phyloP scores from a whole-genome alignment of 2,888 invertebrate species.

The Toxonevra muliebris region DNA sequence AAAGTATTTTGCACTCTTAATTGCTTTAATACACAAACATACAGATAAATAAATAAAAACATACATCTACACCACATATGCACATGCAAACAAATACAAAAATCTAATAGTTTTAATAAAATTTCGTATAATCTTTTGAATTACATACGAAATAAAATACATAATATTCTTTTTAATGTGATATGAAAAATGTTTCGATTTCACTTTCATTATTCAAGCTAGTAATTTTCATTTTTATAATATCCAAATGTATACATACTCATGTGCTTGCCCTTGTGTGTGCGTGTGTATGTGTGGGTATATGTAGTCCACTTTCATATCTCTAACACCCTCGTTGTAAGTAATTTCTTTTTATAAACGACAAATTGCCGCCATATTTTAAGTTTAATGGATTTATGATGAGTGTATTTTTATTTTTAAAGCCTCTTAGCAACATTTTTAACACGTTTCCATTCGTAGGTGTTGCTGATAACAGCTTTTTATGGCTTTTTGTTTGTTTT shows the following conservation, averaged over 20 bases:
- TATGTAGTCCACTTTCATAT: not conserved
- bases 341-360: constrained; percentile 3
- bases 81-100: not conserved
- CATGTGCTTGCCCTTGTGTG: not conserved
- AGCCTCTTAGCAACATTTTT: constrained; percentile 22
- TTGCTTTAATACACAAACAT: not conserved
- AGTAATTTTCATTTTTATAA: not conserved
- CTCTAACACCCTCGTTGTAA: not conserved
- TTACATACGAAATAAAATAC: no score
- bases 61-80: not conserved
- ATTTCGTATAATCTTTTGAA: not conserved
- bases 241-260: not conserved
- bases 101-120: not conserved
- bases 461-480: constrained; percentile 4
- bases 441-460: not conserved
- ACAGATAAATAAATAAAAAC: no score
- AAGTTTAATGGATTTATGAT: constrained; percentile 27
- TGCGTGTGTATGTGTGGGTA: not conserved
- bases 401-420: constrained; percentile 21
- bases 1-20: constrained; percentile 8
- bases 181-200: no score
- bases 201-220: not conserved
- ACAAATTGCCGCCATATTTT: constrained; percentile 29
- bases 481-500: not conserved
- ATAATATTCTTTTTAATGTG: no score